Evolutionary conservation across 1,140 invertebrate species (phyloP), one percentile per base, ranked within the genome.

Genomic region (Chironomus striatipennis): DNA sequence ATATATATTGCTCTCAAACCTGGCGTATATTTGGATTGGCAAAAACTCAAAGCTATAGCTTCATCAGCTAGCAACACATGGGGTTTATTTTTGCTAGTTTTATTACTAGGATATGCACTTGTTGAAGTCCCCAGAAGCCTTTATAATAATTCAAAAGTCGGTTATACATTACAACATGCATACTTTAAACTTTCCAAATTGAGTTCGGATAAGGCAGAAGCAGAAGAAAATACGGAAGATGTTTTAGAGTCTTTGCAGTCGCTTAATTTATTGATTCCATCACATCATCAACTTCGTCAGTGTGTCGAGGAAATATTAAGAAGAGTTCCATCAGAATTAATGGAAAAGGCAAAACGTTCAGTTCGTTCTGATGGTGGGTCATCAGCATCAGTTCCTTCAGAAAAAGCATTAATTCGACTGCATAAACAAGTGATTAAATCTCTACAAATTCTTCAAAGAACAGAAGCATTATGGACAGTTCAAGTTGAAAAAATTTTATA

Each of bases 21-120:
- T 42, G 92, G 90, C 21, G 86, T 98, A n/a, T 87, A 92, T 78
- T 85, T 99, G 73, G 94, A 98, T 85, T 92, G 92, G 90, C 89
- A 91, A 76, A 95, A 98, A 83, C 85, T 99, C 12, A 98, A 98
- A 86, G 92, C 96, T 0, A 97, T 99, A 77, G 95, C 97, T 70
- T 96, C 98, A n/a, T 97, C 97, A 15, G 97, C 98, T 9, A 98
- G 96, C 79, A 99, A 99, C 79, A 99, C 98, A 0, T 99, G 98
- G 98, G 98, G 98, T 75, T 85, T 99, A 43, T 98, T 99, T 82
- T 85, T 99, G 21, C 85, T 99, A 17, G 94, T 99, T 42, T 83
- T 99, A 20, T 84, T 99, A 73, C 86, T 99, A 17, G 98, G 98
- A 18, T 98, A 99, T 85, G 96, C 97, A 3, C 85, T 99, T 34